These are phyloP conservation scores for Columba janthina DNA, from an alignment of 2,113 vertebrate genomes.

Conservation along the genomic window DNA sequence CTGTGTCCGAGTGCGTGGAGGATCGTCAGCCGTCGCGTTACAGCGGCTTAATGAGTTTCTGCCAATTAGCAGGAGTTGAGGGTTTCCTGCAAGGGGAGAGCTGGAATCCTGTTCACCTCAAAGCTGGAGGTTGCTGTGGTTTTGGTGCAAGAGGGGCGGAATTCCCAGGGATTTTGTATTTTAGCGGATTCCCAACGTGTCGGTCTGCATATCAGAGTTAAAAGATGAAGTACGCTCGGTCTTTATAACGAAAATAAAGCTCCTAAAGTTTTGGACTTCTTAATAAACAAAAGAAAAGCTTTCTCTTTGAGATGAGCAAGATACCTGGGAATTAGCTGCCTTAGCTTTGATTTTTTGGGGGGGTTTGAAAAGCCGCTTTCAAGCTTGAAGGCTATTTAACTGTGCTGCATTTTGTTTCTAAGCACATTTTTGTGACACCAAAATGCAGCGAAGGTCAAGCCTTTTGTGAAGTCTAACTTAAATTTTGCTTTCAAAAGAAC, in stretches of 20 bases:
- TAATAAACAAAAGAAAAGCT: not conserved
- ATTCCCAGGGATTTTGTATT: not conserved
- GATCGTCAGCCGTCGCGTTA: accelerated
- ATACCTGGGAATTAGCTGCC: not conserved
- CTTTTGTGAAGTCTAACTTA: slow-evolving; percentile 13
- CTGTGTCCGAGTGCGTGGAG: not conserved
- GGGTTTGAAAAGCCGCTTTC: slow-evolving; percentile 16
- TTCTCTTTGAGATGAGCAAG: not conserved
- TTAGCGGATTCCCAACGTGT: not conserved
- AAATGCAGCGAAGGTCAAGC: slow-evolving; percentile 24
- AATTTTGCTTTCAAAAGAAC: slow-evolving; percentile 13
- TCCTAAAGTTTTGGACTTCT: not conserved
- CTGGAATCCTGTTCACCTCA: not conserved
- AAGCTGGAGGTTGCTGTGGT: not conserved
- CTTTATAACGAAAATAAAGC: not conserved
- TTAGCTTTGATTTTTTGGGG: not conserved
- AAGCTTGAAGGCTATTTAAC: not conserved
- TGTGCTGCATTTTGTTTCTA: not conserved
- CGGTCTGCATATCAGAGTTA: not conserved
- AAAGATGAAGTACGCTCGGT: not conserved
- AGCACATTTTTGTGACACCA: not conserved
- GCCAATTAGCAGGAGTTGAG: not conserved
- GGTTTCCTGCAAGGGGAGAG: not conserved
- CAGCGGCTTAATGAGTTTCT: not conserved
- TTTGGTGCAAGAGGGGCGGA: not conserved